Evolutionary conservation across 2,888 invertebrate species (phyloP).

Genomic region (Caenorhabditis doughertyi): DNA sequence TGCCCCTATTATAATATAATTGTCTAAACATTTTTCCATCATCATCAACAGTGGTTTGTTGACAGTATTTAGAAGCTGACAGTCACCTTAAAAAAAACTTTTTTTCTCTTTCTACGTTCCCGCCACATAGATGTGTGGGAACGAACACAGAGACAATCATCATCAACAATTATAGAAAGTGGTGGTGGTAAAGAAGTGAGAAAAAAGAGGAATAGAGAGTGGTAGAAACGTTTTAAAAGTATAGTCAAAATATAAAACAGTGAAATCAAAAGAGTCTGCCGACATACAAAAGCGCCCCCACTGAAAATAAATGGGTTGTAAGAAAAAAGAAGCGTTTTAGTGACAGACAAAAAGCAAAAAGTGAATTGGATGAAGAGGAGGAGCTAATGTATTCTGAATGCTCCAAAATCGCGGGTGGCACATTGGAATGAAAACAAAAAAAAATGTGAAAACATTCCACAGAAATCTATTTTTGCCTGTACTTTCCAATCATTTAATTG

Average conservation of each 20-base stretch:
- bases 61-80: conserved; percentile 55
- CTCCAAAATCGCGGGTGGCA: conserved; percentile 14
- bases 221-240: conserved; percentile 23
- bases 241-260: conserved; percentile 28
- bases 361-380: conserved; percentile 42
- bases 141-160: conserved; percentile 56
- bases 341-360: conserved; percentile 29
- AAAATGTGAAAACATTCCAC: background rate
- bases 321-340: conserved; percentile 41
- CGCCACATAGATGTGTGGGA: conserved; percentile 18
- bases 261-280: conserved; percentile 22
- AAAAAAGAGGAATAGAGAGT: background rate
- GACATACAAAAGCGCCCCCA: background rate
- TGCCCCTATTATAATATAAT: conserved; percentile 42
- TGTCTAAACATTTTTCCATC: conserved; percentile 51
- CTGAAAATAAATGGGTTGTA: conserved; percentile 24
- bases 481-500: background rate
- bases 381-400: conserved; percentile 56
- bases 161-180: conserved; percentile 41
- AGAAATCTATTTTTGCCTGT: background rate
- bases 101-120: conserved; percentile 21
- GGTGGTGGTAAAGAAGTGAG: background rate
- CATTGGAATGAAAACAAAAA: conserved; percentile 43
- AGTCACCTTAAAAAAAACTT: conserved; percentile 14
- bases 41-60: conserved; percentile 41